These are phyloP conservation scores for Brachyalestes nurse DNA, from an alignment of 2,797 vertebrate genomes.

Conservation along the genomic window DNA sequence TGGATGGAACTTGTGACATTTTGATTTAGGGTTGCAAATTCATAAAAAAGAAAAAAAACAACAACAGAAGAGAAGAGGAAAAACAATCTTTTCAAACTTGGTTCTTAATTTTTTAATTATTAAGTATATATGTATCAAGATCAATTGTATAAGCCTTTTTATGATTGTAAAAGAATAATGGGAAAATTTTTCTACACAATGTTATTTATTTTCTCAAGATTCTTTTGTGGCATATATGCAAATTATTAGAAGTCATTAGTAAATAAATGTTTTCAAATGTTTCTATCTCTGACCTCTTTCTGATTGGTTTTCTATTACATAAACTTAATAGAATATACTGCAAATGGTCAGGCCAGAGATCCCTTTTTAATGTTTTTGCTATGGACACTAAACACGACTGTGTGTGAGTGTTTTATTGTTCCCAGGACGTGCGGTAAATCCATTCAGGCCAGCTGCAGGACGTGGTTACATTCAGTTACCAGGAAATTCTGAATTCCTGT, in stretches of 20 bases:
- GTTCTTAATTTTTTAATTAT: neutral
- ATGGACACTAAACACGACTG: neutral
- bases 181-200: constrained; percentile 4
- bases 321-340: neutral
- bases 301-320: neutral
- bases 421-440: neutral
- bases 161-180: neutral
- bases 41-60: neutral
- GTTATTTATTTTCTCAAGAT: constrained; percentile 14
- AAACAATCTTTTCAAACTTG: neutral
- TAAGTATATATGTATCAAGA: neutral
- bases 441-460: neutral
- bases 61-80: no score
- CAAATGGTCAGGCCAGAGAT: neutral
- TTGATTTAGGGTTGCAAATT: neutral
- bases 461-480: neutral
- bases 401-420: neutral
- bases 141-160: neutral
- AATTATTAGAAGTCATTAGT: neutral
- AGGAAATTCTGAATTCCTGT: neutral
- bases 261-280: neutral
- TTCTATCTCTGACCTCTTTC: neutral
- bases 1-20: neutral
- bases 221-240: neutral
- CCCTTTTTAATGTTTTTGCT: neutral